Percentiles rank a stretch among this genome's conserved stretches.
phyloP scores from a whole-genome alignment of 1,140 invertebrate genomes.

The Stegodyphus dumicola region DNA sequence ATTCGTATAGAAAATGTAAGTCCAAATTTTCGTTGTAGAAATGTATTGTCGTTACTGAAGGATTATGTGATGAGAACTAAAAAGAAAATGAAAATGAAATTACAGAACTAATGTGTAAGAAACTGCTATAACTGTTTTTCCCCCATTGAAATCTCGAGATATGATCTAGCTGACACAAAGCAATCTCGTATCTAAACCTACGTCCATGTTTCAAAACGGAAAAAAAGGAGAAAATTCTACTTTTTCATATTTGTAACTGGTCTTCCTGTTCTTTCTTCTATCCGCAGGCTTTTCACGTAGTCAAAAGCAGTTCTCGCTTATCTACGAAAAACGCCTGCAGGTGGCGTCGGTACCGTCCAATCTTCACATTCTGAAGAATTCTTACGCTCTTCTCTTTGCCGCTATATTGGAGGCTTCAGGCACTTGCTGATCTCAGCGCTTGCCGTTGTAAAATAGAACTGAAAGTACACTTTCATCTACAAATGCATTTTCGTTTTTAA shows the following conservation, averaged over 20 bases:
- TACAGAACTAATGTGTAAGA: too few species aligned
- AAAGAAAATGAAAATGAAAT: too few species aligned
- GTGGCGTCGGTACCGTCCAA: neutral
- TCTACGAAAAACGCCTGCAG: conserved; percentile 1
- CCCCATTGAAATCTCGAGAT: too few species aligned
- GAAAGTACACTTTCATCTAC: neutral
- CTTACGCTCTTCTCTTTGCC: neutral
- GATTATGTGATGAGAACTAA: too few species aligned
- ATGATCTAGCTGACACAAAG: too few species aligned
- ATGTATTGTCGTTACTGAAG: too few species aligned
- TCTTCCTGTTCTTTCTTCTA: conserved; percentile 11
- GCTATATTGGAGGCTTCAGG: conserved; percentile 1
- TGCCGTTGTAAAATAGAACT: conserved; percentile 1
- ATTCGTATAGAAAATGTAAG: too few species aligned
- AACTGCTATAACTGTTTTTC: too few species aligned
- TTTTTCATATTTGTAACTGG: conserved; percentile 3
- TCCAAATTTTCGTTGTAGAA: too few species aligned
- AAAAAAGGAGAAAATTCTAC: neutral
- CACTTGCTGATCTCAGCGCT: conserved; percentile 3
- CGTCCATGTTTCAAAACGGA: neutral
- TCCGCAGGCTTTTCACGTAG: neutral
- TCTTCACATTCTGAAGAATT: conserved; percentile 4
- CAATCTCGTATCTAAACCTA: too few species aligned
- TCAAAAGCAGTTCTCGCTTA: conserved; percentile 9
- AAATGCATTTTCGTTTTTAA: neutral